Evolutionary conservation across 1,140 invertebrate genomes (phyloP).

Genomic region (Lepidurus arcticus): DNA sequence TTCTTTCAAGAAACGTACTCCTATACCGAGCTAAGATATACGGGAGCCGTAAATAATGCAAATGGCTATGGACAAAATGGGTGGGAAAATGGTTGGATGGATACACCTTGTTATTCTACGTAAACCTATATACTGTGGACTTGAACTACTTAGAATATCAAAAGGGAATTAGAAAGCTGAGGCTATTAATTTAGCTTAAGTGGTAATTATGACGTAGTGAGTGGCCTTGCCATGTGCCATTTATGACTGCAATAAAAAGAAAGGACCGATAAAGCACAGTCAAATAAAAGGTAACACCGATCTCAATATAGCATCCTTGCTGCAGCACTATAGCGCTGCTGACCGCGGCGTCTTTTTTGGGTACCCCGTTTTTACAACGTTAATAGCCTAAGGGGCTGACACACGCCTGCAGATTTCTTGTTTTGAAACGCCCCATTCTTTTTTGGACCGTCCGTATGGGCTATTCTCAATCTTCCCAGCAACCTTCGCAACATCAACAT

Average conservation of each 20-base stretch:
- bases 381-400: conserved; percentile 8
- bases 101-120: no score
- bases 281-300: background rate
- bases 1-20: no score
- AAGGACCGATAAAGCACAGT: background rate
- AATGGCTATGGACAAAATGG: background rate
- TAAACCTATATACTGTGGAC: no score
- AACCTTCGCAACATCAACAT: background rate
- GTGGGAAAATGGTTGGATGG: background rate
- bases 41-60: no score
- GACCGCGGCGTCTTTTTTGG: background rate
- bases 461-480: conserved; percentile 2
- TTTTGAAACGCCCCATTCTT: background rate
- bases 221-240: background rate
- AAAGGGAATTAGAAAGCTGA: background rate
- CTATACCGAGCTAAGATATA: no score
- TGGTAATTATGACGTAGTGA: conserved; percentile 11
- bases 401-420: conserved; percentile 1
- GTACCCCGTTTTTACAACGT: background rate
- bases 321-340: background rate
- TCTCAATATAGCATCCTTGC: background rate
- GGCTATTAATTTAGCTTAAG: background rate
- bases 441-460: background rate
- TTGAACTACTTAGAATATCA: background rate
- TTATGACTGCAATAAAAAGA: background rate